phyloP scores from a whole-genome alignment of 2,888 invertebrate genomes.

The Mylabris sibirica region DNA sequence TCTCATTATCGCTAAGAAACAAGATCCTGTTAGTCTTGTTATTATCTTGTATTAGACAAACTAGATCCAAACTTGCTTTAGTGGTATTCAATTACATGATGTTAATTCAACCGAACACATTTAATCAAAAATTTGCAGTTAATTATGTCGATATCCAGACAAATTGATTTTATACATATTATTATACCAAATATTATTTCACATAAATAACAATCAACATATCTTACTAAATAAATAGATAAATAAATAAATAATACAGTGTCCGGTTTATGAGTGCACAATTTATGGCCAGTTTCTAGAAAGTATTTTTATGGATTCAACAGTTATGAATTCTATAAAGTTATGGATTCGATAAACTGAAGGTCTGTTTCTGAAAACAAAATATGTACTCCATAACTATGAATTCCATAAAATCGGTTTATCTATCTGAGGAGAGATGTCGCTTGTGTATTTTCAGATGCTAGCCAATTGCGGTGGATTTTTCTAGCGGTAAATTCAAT shows the following conservation, averaged over 20 bases:
- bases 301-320: no score
- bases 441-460: no score
- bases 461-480: no score
- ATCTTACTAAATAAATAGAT: not conserved
- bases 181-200: not conserved
- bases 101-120: constrained; percentile 1
- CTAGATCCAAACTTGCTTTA: not conserved
- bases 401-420: no score
- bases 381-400: no score
- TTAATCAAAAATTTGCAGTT: constrained; percentile 1
- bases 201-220: not conserved
- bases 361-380: no score
- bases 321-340: no score
- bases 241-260: not conserved
- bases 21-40: constrained; percentile 7
- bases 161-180: not conserved
- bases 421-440: no score
- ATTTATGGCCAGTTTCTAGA: no score
- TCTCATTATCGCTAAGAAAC: constrained; percentile 10
- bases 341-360: no score
- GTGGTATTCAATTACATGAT: not conserved
- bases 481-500: no score
- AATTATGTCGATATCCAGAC: not conserved
- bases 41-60: not conserved
- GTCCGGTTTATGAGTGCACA: no score